A percentile compares a stretch with the other conserved stretches of the same genome.
Evolutionary conservation across 2,113 vertebrate genomes (phyloP).

Genomic region (Tragelaphus imberbis): DNA sequence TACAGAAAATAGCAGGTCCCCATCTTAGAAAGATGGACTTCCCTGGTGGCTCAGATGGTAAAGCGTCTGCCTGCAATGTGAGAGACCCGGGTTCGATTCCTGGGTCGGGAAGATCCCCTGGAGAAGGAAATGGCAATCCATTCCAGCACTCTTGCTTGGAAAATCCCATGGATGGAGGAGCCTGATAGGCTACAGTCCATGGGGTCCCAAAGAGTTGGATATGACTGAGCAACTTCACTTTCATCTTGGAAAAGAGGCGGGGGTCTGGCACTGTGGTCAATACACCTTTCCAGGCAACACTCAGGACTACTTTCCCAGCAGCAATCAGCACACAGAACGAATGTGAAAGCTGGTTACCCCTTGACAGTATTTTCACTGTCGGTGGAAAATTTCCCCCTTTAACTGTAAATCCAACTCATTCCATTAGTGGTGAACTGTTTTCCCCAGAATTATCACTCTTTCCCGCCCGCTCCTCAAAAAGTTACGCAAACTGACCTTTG

Average conservation of each 20-base stretch:
- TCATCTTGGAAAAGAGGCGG: background rate
- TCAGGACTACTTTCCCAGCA: background rate
- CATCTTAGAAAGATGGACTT: background rate
- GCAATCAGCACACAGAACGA: background rate
- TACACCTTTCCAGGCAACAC: background rate
- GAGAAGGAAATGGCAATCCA: no score
- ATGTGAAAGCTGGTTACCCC: background rate
- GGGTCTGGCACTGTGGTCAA: background rate
- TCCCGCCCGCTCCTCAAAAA: background rate
- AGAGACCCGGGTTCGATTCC: no score
- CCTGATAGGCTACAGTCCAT: no score
- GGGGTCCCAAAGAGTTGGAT: no score
- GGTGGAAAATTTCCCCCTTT: background rate
- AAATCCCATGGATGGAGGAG: no score
- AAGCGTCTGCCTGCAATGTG: no score
- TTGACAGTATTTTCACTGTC: background rate
- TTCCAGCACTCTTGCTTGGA: no score
- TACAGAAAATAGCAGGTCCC: background rate
- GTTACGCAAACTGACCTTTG: background rate
- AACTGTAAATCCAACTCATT: background rate
- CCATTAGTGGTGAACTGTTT: background rate
- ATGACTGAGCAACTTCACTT: no score
- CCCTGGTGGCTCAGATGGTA: no score
- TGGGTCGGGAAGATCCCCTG: no score
- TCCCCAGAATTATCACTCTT: background rate